A percentile compares a stretch with the other conserved stretches of the same genome.
These are phyloP conservation scores for Microctenopoma stevenorrisi DNA, from an alignment of 2,797 vertebrate genomes.

Conservation along the genomic window DNA sequence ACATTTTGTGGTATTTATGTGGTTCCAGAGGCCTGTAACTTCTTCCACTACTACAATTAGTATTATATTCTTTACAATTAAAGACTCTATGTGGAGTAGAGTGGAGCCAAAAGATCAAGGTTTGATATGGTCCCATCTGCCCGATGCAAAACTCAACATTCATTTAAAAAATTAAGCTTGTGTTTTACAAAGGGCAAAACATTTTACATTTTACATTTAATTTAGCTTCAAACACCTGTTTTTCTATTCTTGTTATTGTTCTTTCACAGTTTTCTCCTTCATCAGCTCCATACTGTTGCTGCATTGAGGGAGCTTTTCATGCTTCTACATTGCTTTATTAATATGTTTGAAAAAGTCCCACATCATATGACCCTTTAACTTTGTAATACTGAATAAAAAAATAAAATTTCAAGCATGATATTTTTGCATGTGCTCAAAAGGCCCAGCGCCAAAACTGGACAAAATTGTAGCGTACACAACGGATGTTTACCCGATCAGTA, in stretches of 20 bases:
- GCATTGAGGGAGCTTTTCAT: not conserved
- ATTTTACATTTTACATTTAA: not conserved
- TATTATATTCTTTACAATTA: constrained; percentile 3
- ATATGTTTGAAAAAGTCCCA: not conserved
- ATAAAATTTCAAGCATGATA: not conserved
- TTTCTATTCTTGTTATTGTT: not conserved
- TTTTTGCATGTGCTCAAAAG: no score
- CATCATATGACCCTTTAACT: not conserved
- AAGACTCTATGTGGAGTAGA: not conserved
- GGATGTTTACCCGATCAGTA: not conserved
- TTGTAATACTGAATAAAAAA: not conserved
- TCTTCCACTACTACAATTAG: not conserved
- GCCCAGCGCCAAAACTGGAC: not conserved
- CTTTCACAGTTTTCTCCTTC: not conserved
- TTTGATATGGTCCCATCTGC: not conserved
- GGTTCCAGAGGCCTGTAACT: not conserved
- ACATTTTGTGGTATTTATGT: not conserved
- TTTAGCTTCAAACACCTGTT: not conserved
- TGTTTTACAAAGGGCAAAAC: not conserved
- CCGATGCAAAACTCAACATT: no score
- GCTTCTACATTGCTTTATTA: not conserved
- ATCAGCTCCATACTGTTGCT: not conserved
- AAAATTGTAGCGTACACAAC: not conserved
- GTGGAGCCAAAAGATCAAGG: not conserved
- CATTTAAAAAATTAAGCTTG: not conserved